phyloP scores from a whole-genome alignment of 2,888 invertebrate species.

The Eupelmus urozonus region DNA sequence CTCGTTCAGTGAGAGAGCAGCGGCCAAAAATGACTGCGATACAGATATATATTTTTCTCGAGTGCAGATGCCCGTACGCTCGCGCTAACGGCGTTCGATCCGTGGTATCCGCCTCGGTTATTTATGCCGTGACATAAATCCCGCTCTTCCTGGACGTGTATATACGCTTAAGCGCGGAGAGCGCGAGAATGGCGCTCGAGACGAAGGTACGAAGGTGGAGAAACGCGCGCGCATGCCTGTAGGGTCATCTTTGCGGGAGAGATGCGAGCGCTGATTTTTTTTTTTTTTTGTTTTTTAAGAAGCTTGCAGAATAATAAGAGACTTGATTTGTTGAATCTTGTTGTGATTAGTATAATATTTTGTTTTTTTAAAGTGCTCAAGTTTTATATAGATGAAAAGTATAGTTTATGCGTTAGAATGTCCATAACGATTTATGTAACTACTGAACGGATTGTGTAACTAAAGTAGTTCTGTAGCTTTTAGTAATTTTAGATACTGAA shows the following conservation, averaged over 20 bases:
- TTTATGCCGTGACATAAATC: slow-evolving; percentile 68
- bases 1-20: slow-evolving; percentile 7
- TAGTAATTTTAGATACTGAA: too few relatives aligned
- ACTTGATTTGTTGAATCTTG: too few relatives aligned
- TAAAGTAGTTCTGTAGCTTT: too few relatives aligned
- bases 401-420: too few relatives aligned
- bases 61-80: not conserved
- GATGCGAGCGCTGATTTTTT: slow-evolving; percentile 8
- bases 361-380: too few relatives aligned
- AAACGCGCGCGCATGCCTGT: slow-evolving; percentile 7
- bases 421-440: too few relatives aligned
- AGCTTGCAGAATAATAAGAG: not conserved
- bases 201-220: not conserved
- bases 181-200: not conserved
- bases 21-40: slow-evolving; percentile 32
- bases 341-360: too few relatives aligned
- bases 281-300: not conserved
- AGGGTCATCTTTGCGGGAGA: not conserved
- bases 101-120: slow-evolving; percentile 61
- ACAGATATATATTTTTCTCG: not conserved
- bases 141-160: slow-evolving; percentile 61
- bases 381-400: too few relatives aligned
- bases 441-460: too few relatives aligned
- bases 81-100: slow-evolving; percentile 61
- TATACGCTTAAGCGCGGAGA: not conserved